phyloP scores from a whole-genome alignment of 2,113 vertebrate genomes.

The Protobothrops flavoviridis region DNA sequence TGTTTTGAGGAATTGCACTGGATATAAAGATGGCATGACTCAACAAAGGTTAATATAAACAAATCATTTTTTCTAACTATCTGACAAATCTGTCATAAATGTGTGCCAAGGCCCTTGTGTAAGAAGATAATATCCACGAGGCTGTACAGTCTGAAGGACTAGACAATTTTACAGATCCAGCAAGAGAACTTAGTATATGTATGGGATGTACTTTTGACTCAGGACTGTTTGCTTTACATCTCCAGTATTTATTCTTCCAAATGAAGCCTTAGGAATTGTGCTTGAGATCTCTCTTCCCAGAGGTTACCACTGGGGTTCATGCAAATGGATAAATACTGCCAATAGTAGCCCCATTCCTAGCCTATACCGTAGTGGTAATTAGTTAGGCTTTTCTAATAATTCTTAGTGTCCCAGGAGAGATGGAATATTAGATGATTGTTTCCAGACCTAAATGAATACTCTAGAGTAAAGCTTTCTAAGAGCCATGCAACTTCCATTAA shows the following conservation, averaged over 20 bases:
- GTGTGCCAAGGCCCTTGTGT: neutral
- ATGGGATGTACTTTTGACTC: neutral
- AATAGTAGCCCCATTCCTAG: neutral
- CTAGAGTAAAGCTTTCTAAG: neutral
- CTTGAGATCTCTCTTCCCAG: neutral
- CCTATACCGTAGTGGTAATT: neutral
- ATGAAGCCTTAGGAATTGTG: neutral
- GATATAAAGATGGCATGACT: fast-evolving
- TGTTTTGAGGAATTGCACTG: neutral
- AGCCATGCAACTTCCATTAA: neutral
- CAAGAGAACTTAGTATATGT: neutral
- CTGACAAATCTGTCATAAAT: fast-evolving
- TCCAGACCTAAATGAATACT: neutral
- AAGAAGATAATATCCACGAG: neutral
- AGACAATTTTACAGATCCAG: neutral
- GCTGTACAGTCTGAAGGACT: fast-evolving
- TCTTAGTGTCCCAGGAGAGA: neutral
- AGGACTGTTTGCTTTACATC: neutral
- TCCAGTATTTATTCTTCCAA: neutral
- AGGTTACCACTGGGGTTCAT: neutral
- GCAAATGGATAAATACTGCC: neutral
- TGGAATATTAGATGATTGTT: neutral
- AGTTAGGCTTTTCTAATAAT: neutral
- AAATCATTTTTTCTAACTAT: neutral
- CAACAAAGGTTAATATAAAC: neutral